These are phyloP conservation scores for Metopolophium dirhodum DNA, from an alignment of 1,140 invertebrate species.

Conservation along the genomic window DNA sequence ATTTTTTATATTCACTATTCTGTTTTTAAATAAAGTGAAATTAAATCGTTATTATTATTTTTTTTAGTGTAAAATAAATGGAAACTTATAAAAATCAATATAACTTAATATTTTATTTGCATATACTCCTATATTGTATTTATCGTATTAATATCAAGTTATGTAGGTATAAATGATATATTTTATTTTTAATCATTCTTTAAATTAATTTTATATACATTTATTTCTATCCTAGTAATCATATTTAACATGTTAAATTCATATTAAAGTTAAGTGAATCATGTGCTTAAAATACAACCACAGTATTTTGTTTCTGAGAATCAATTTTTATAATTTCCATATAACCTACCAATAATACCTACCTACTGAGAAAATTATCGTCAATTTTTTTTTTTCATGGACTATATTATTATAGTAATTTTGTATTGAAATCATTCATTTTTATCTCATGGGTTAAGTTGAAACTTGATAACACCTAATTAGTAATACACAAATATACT, in stretches of 20 bases:
- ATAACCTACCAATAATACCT: neutral
- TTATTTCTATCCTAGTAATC: neutral
- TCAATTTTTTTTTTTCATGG: neutral
- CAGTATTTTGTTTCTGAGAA: neutral
- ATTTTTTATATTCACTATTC: neutral
- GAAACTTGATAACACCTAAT: neutral
- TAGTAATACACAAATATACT: neutral
- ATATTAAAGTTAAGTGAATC: neutral
- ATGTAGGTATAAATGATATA: neutral
- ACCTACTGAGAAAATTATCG: neutral
- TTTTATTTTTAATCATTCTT: neutral
- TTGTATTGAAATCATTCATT: neutral
- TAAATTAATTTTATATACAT: neutral
- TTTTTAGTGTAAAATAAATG: neutral
- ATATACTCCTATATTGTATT: neutral
- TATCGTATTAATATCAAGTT: neutral
- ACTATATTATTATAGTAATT: neutral
- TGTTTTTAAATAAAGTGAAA: neutral
- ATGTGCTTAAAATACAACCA: neutral
- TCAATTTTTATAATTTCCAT: neutral
- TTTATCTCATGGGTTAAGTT: neutral
- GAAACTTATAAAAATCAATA: neutral
- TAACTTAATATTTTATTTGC: neutral
- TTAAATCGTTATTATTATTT: neutral
- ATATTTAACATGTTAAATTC: neutral